Evolutionary conservation across 1,140 invertebrate species (phyloP).

Genomic region (Planococcus citri): DNA sequence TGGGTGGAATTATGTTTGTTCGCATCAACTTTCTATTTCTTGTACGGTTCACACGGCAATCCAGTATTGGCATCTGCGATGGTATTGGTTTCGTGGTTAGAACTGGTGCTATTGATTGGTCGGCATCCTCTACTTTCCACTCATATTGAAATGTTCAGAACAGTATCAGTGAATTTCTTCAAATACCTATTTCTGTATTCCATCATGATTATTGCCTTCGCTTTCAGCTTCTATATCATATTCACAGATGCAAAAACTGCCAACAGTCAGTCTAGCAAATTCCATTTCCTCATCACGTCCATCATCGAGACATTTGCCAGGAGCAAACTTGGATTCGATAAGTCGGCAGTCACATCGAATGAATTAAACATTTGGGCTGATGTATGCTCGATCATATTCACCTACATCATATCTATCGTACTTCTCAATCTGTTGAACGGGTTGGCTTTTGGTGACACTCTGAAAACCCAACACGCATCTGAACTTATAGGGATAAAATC

Average conservation of each 20-base stretch:
- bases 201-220: too few species aligned
- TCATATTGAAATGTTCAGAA: conserved; percentile 62
- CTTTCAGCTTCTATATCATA: conserved; percentile 59
- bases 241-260: conserved; percentile 49
- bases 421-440: too few species aligned
- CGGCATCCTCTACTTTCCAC: conserved; percentile 57
- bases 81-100: conserved; percentile 54
- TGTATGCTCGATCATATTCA: too few species aligned
- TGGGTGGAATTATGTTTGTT: conserved; percentile 54
- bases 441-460: too few species aligned
- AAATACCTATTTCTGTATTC: conserved; percentile 61
- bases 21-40: conserved; percentile 38
- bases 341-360: too few species aligned
- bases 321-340: too few species aligned
- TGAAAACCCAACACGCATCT: too few species aligned
- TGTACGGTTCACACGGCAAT: conserved; percentile 35
- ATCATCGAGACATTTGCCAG: too few species aligned
- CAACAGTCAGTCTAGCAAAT: conserved; percentile 42
- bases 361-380: too few species aligned
- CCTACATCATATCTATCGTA: too few species aligned
- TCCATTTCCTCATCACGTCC: too few species aligned
- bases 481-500: too few species aligned
- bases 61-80: conserved; percentile 46
- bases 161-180: conserved; percentile 61
- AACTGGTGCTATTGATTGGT: conserved; percentile 59